These are phyloP conservation scores for Julus scandinavius DNA, from an alignment of 2,888 invertebrate genomes.

Conservation along the genomic window DNA sequence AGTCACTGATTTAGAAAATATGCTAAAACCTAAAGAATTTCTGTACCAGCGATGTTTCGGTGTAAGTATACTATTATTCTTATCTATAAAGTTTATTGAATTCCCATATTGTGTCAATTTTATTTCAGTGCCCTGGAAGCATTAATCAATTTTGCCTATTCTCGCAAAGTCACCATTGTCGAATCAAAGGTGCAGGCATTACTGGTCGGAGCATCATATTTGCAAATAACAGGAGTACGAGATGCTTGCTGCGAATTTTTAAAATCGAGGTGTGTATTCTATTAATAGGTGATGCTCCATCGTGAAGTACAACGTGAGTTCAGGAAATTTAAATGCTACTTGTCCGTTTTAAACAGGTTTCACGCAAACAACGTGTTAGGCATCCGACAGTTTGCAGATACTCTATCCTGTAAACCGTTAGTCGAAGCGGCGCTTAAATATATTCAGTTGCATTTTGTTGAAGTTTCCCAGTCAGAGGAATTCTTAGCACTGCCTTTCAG, in stretches of 20 bases:
- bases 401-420: conserved; percentile 76
- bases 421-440: conserved; percentile 81
- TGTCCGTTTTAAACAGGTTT: conserved; percentile 69
- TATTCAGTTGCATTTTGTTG: conserved; percentile 81
- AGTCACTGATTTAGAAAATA: too few relatives aligned
- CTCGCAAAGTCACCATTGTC: conserved; percentile 78
- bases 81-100: conserved; percentile 9
- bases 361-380: conserved; percentile 84
- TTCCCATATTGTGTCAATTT: not conserved
- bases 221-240: conserved; percentile 81
- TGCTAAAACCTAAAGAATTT: too few relatives aligned
- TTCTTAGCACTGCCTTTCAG: conserved; percentile 74
- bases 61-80: too few relatives aligned
- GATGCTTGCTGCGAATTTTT: conserved; percentile 86
- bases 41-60: too few relatives aligned
- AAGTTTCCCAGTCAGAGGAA: conserved; percentile 80
- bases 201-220: conserved; percentile 85
- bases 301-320: too few relatives aligned
- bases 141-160: conserved; percentile 86
- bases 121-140: conserved; percentile 77
- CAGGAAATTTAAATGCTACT: conserved; percentile 46
- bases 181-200: conserved; percentile 84
- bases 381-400: conserved; percentile 82
- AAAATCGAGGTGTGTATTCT: conserved; percentile 74
- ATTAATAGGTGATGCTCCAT: too few relatives aligned